phyloP scores from a whole-genome alignment of 92 coral and sea anemone species.

The Zoanthus sansibaricus region DNA sequence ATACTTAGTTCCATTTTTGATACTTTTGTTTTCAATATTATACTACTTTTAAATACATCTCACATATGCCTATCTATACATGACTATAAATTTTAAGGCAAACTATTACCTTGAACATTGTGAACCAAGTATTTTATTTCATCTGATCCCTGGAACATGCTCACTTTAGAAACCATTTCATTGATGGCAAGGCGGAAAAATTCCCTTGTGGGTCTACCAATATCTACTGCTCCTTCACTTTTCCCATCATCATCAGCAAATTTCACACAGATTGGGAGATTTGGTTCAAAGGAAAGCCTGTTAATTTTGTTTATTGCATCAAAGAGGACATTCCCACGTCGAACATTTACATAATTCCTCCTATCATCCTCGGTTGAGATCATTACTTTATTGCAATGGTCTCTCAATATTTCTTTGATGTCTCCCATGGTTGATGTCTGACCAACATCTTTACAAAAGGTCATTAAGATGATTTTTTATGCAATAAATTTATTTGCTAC shows the following conservation, averaged over 20 bases:
- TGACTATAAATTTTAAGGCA: slow-evolving; percentile 7
- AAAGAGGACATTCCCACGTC: not conserved
- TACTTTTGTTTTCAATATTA: not conserved
- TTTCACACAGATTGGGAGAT: slow-evolving; percentile 38
- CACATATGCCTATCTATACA: not conserved
- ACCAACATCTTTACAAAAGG: slow-evolving; percentile 1
- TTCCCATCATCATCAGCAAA: slow-evolving; percentile 51
- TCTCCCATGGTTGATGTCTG: not conserved
- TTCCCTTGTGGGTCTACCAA: slow-evolving; percentile 37
- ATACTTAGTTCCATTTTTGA: not conserved
- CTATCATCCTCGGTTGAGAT: not conserved
- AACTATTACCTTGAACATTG: slow-evolving; percentile 23
- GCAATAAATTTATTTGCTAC: not conserved
- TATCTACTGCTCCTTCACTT: slow-evolving; percentile 50
- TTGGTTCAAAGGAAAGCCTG: slow-evolving; percentile 2
- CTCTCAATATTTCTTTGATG: not conserved
- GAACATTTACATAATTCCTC: not conserved
- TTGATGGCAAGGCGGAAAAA: slow-evolving; percentile 34
- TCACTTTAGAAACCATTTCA: slow-evolving; percentile 14
- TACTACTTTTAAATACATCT: slow-evolving; percentile 1
- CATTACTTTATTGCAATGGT: not conserved
- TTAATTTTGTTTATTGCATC: slow-evolving; percentile 23
- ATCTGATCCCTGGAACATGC: slow-evolving; percentile 32
- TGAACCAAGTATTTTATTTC: slow-evolving; percentile 28
- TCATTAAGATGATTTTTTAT: not conserved